Conservation (phyloP, 2,797 vertebrate species). For the Hylomyscus alleni region DNA sequence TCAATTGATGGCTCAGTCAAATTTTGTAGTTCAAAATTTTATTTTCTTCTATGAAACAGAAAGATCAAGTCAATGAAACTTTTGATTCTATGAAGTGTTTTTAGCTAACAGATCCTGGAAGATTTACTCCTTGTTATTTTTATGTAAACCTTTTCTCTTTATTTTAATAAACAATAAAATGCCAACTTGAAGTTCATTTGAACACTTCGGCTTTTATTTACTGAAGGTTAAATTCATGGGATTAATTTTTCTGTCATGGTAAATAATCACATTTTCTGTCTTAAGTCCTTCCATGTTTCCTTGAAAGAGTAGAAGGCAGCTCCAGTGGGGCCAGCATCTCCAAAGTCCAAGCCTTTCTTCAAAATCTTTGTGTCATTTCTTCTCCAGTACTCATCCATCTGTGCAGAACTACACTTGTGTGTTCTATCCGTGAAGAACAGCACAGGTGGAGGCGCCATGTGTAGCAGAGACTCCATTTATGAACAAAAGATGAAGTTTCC, state of each 20-base stretch:
- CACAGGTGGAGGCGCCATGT: neutral
- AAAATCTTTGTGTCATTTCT: neutral
- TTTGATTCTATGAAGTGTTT: neutral
- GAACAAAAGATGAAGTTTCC: neutral
- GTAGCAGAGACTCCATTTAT: neutral
- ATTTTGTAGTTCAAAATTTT: neutral
- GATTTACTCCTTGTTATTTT: slow-evolving; percentile 29
- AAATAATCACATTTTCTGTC: neutral
- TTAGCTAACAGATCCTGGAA: neutral
- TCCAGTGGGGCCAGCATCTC: neutral
- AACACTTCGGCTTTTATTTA: neutral
- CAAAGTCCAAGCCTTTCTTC: neutral
- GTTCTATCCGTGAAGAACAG: neutral
- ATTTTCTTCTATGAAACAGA: neutral
- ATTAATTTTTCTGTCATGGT: neutral
- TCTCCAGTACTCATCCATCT: neutral
- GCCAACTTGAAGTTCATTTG: neutral
- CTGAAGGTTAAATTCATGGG: neutral
- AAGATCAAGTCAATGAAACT: neutral
- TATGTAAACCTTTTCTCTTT: neutral
- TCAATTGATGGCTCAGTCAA: neutral
- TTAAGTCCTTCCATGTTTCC: neutral
- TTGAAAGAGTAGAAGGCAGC: neutral
- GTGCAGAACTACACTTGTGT: neutral
- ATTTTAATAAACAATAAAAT: slow-evolving; percentile 13